Conservation (phyloP, 2,797 vertebrate species). For the Sebastes steindachneri region DNA sequence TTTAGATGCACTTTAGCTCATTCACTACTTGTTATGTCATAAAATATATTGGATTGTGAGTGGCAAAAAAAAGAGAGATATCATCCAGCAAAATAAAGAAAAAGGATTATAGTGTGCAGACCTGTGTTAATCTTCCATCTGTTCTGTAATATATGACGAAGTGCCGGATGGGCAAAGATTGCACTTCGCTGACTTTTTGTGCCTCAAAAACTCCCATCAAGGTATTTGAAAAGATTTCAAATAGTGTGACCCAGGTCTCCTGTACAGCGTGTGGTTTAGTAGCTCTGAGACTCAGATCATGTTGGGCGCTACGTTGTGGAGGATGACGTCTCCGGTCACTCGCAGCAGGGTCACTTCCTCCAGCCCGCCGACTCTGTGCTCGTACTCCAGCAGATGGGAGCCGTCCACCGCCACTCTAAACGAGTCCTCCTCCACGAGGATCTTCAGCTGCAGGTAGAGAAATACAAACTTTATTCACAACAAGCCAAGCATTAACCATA, state of each 20-base stretch:
- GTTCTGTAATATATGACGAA: conserved; percentile 30
- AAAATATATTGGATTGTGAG: conserved; percentile 38
- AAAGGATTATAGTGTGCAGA: conserved; percentile 23
- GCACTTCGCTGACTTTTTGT: conserved; percentile 31
- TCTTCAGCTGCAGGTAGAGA: conserved; percentile 83
- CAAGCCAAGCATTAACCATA: neutral
- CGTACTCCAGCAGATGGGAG: conserved; percentile 89
- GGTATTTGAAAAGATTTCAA: conserved; percentile 25
- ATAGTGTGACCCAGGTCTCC: conserved; percentile 20
- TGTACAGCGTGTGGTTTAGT: neutral
- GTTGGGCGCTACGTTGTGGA: conserved; percentile 80
- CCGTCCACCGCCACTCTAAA: conserved; percentile 92
- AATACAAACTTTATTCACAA: neutral
- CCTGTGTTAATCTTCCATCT: conserved; percentile 29
- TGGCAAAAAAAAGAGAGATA: conserved; percentile 21
- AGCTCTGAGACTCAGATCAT: conserved; percentile 82
- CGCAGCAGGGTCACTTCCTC: conserved; percentile 85
- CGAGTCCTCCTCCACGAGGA: conserved; percentile 88
- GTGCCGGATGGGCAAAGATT: conserved; percentile 29
- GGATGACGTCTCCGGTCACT: conserved; percentile 86
- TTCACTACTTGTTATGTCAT: conserved; percentile 24
- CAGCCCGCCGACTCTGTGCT: conserved; percentile 86
- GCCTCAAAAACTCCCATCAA: conserved; percentile 38
- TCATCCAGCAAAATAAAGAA: conserved; percentile 32
- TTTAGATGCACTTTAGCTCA: conserved; percentile 27